Evolutionary conservation across 2,797 vertebrate species (phyloP).

Genomic region (Fringilla coelebs): DNA sequence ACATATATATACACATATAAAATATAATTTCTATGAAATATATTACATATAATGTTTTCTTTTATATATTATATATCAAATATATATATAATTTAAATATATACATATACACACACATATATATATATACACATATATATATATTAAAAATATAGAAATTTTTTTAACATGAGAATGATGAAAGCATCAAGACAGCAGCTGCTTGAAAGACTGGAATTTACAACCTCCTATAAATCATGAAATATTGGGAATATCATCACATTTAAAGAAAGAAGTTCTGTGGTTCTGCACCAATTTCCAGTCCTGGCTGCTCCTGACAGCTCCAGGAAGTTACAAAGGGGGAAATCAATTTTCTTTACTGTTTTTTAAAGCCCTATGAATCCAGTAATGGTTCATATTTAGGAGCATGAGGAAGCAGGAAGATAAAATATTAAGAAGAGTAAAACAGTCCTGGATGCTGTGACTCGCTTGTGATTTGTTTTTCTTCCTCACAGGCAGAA

Average conservation of each 20-base stretch:
- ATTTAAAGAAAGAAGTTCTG: not conserved
- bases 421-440: not conserved
- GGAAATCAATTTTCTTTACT: not conserved
- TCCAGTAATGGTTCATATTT: not conserved
- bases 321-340: not conserved
- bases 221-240: not conserved
- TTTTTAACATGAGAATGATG: not conserved
- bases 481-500: not conserved
- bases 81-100: too few relatives aligned
- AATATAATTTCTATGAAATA: too few relatives aligned
- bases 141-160: too few relatives aligned
- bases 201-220: not conserved
- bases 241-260: rapidly evolving
- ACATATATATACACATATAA: too few relatives aligned
- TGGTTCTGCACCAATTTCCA: not conserved
- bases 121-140: too few relatives aligned
- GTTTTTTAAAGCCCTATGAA: not conserved
- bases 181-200: not conserved
- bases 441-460: not conserved
- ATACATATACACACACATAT: too few relatives aligned
- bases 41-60: too few relatives aligned
- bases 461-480: not conserved
- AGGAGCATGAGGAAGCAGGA: not conserved
- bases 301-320: not conserved
- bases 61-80: too few relatives aligned